A percentile compares a stretch with the other conserved stretches of the same genome.
phyloP scores from a whole-genome alignment of 1,140 invertebrate species.

The Euwallacea similis region DNA sequence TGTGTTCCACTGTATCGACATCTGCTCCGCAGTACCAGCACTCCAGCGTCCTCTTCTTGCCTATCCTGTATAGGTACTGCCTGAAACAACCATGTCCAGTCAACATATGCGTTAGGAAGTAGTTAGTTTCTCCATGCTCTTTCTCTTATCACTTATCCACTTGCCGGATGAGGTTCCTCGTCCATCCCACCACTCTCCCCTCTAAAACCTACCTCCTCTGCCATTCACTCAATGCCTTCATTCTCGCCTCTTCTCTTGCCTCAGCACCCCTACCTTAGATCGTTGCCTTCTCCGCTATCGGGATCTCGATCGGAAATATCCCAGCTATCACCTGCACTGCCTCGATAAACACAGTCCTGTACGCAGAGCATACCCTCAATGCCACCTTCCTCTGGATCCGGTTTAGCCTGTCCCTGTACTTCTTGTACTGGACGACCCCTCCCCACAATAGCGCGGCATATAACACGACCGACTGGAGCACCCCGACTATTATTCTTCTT shows the following conservation, averaged over 20 bases:
- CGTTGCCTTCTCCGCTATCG: conserved; percentile 10
- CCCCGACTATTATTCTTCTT: neutral
- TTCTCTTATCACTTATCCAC: neutral
- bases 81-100: neutral
- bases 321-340: conserved; percentile 21
- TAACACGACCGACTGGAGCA: neutral
- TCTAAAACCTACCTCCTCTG: too few species aligned
- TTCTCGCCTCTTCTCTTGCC: neutral
- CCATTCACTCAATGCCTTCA: neutral
- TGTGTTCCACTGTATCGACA: too few species aligned
- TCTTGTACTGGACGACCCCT: neutral
- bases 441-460: neutral
- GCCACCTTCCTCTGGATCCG: conserved; percentile 10
- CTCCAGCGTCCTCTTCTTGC: neutral
- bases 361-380: conserved; percentile 18
- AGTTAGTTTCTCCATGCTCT: neutral
- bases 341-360: conserved; percentile 24
- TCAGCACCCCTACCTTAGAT: neutral
- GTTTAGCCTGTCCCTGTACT: neutral
- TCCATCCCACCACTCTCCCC: neutral
- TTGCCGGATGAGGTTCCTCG: neutral
- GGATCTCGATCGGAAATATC: conserved; percentile 23
- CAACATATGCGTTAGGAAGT: neutral
- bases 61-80: neutral
- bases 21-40: conserved; percentile 4